Percentiles rank a stretch among this genome's conserved stretches.
phyloP scores from a whole-genome alignment of 2,797 vertebrate genomes.

The Scolopax rusticola region DNA sequence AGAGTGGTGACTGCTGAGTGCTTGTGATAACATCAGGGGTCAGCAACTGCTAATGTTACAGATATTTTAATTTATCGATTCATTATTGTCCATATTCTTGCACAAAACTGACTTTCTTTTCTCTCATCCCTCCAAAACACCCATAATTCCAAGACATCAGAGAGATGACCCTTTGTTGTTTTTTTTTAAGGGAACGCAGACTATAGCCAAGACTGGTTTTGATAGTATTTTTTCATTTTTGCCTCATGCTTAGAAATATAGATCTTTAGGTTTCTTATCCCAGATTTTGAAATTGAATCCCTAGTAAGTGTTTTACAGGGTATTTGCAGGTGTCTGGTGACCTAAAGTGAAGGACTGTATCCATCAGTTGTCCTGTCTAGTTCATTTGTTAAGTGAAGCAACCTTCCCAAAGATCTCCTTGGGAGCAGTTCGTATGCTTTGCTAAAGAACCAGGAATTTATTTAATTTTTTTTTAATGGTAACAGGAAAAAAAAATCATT shows the following conservation, averaged over 20 bases:
- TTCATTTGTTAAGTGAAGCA: constrained; percentile 8
- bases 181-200: background rate
- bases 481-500: background rate
- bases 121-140: background rate
- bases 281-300: background rate
- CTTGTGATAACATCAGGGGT: background rate
- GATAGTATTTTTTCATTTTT: background rate
- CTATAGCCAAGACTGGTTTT: background rate
- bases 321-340: background rate
- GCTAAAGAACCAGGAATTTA: background rate
- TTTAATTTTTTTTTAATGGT: background rate
- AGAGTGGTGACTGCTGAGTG: background rate
- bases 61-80: background rate
- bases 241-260: background rate
- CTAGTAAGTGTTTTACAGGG: background rate
- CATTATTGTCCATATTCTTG: background rate
- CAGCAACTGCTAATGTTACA: background rate
- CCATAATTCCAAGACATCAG: background rate
- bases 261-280: background rate
- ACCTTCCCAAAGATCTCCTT: background rate
- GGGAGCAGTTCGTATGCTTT: background rate
- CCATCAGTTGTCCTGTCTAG: background rate
- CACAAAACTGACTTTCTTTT: background rate
- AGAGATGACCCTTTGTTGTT: background rate
- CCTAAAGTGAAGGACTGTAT: background rate